Conservation (phyloP, 2,888 invertebrate genomes). For the Coleophora deauratella region DNA sequence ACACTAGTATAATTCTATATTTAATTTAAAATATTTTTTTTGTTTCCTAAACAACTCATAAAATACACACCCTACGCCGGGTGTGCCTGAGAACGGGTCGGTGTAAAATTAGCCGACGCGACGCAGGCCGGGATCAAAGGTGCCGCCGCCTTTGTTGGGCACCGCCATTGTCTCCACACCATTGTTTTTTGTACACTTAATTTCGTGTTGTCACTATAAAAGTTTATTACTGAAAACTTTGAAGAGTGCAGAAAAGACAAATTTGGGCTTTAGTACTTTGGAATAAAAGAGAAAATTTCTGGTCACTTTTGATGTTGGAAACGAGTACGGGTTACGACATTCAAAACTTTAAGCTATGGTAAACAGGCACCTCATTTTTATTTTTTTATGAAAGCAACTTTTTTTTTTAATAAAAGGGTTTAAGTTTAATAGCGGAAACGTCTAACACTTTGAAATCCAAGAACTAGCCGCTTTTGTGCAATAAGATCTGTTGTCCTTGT, state of each 20-base stretch:
- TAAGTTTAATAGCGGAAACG: too few species aligned
- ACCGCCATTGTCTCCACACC: slow-evolving; percentile 66
- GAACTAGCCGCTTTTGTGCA: too few species aligned
- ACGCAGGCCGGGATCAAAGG: slow-evolving; percentile 46
- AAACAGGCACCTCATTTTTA: neutral
- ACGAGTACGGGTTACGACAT: neutral
- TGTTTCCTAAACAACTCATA: too few species aligned
- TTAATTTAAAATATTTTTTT: too few species aligned
- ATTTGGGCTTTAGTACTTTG: neutral
- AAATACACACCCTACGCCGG: slow-evolving; percentile 1
- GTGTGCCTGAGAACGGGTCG: slow-evolving; percentile 29
- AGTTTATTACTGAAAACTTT: slow-evolving; percentile 45
- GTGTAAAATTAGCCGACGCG: slow-evolving; percentile 53
- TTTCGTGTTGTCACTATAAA: slow-evolving; percentile 66
- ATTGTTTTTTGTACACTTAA: slow-evolving; percentile 60
- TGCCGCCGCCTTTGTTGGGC: slow-evolving; percentile 47
- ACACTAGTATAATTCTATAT: too few species aligned
- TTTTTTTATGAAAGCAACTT: too few species aligned
- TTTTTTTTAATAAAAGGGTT: too few species aligned
- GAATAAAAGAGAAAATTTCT: neutral
- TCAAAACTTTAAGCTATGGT: neutral
- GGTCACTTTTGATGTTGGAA: neutral
- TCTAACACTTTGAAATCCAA: too few species aligned
- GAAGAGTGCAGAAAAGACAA: neutral
- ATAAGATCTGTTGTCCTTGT: too few species aligned